Evolutionary conservation across 2,888 invertebrate species (phyloP).

Genomic region (Endomychus coccineus): DNA sequence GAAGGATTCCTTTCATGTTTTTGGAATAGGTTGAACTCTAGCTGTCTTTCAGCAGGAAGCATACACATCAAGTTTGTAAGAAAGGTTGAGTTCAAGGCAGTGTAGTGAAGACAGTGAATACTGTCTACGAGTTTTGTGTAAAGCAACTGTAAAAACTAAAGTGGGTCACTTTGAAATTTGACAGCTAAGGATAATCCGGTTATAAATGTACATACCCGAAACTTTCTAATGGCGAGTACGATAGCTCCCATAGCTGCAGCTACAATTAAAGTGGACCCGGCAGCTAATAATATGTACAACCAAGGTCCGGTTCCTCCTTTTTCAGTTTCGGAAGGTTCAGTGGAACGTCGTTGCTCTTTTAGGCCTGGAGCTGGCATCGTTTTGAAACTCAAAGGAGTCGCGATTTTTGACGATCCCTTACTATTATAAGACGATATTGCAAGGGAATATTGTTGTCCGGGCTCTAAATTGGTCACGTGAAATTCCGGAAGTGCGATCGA

Average conservation of each 20-base stretch:
- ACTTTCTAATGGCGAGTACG: slow-evolving; percentile 37
- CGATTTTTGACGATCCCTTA: slow-evolving; percentile 48
- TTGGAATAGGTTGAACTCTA: too few relatives aligned
- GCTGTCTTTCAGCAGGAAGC: too few relatives aligned
- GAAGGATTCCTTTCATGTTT: too few relatives aligned
- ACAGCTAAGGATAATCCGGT: too few relatives aligned
- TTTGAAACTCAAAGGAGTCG: slow-evolving; percentile 41
- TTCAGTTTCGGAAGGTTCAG: slow-evolving; percentile 31
- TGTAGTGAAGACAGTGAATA: too few relatives aligned
- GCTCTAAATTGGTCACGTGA: slow-evolving; percentile 45
- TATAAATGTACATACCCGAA: too few relatives aligned
- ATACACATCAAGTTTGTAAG: too few relatives aligned
- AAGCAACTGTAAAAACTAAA: too few relatives aligned
- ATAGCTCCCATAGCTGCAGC: slow-evolving; percentile 40
- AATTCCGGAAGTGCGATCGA: slow-evolving; percentile 44
- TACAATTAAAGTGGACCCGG: slow-evolving; percentile 41
- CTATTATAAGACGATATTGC: slow-evolving; percentile 60
- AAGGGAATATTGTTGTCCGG: slow-evolving; percentile 44
- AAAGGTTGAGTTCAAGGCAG: too few relatives aligned
- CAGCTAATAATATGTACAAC: slow-evolving; percentile 40
- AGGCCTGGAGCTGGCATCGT: slow-evolving; percentile 46
- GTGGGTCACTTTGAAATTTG: too few relatives aligned
- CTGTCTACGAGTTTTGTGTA: too few relatives aligned
- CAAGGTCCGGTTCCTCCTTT: slow-evolving; percentile 33
- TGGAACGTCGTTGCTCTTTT: slow-evolving; percentile 44